phyloP scores from a whole-genome alignment of 1,140 invertebrate species.

The Trigoniulus corallinus region DNA sequence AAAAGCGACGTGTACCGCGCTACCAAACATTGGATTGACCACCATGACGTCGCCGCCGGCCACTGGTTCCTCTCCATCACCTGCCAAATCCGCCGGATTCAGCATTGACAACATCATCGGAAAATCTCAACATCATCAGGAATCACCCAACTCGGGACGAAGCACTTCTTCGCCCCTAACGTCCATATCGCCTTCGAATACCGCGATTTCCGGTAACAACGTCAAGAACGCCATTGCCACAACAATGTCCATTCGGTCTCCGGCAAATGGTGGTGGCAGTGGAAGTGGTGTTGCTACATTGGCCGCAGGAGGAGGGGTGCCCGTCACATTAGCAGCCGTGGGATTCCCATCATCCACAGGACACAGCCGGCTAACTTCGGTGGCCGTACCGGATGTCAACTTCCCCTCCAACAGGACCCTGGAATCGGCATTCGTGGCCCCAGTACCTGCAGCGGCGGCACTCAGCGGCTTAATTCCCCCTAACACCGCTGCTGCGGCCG shows the following conservation, averaged over 20 bases:
- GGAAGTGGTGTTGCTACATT: too few species aligned
- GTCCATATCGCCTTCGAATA: too few species aligned
- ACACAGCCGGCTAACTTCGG: too few species aligned
- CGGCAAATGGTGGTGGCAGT: too few species aligned
- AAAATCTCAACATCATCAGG: background rate
- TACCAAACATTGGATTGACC: background rate
- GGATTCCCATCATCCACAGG: background rate
- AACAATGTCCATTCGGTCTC: too few species aligned
- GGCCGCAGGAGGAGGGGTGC: too few species aligned
- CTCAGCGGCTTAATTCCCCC: too few species aligned
- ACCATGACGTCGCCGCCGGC: background rate
- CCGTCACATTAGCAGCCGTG: too few species aligned
- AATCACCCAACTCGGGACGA: too few species aligned
- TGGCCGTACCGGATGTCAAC: background rate
- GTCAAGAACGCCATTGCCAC: background rate
- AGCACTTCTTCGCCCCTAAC: background rate
- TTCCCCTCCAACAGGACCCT: background rate
- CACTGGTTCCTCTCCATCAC: background rate
- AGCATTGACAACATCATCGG: constrained; percentile 4
- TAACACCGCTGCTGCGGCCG: too few species aligned
- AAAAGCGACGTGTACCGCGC: background rate
- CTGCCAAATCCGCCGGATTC: background rate
- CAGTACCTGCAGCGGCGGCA: background rate
- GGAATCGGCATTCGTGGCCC: background rate
- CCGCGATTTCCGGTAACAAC: too few species aligned